These are phyloP conservation scores for Lymantria monacha DNA, from an alignment of 2,888 invertebrate genomes.

Conservation along the genomic window DNA sequence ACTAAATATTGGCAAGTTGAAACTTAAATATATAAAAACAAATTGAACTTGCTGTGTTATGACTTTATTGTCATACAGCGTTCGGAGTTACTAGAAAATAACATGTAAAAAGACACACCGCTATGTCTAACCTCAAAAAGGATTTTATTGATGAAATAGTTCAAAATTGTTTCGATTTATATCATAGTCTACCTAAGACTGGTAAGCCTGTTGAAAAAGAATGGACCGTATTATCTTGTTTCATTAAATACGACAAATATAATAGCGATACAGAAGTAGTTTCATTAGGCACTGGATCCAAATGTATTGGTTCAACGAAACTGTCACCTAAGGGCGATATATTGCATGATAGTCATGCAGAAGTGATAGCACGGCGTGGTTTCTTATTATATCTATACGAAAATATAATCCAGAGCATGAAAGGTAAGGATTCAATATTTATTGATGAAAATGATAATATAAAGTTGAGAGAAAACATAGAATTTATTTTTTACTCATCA, in stretches of 20 bases:
- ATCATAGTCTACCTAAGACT: slow-evolving; percentile 85
- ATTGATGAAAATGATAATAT: slow-evolving; percentile 53
- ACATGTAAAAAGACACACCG: no score
- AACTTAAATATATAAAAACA: no score
- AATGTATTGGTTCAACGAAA: slow-evolving; percentile 90
- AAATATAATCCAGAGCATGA: slow-evolving; percentile 74
- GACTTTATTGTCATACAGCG: no score
- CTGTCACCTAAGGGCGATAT: slow-evolving; percentile 86
- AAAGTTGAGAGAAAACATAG: slow-evolving; percentile 78
- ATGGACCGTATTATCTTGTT: slow-evolving; percentile 92
- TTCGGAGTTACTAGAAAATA: no score
- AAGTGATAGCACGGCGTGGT: slow-evolving; percentile 91
- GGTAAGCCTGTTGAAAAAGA: slow-evolving; percentile 90
- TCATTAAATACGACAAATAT: slow-evolving; percentile 80
- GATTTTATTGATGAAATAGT: slow-evolving; percentile 77
- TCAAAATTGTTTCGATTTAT: slow-evolving; percentile 82
- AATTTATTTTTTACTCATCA: slow-evolving; percentile 92
- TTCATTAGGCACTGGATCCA: slow-evolving; percentile 94
- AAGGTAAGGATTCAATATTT: slow-evolving; percentile 57
- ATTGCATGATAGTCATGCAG: slow-evolving; percentile 96
- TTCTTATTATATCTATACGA: slow-evolving; percentile 89
- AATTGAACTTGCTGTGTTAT: no score
- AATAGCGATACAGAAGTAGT: slow-evolving; percentile 81
- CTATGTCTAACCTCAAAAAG: slow-evolving; percentile 41
- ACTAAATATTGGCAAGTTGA: no score